Percentiles rank a stretch among this genome's conserved stretches.
Evolutionary conservation across 2,113 vertebrate species (phyloP).

Genomic region (Podocnemis expansa): DNA sequence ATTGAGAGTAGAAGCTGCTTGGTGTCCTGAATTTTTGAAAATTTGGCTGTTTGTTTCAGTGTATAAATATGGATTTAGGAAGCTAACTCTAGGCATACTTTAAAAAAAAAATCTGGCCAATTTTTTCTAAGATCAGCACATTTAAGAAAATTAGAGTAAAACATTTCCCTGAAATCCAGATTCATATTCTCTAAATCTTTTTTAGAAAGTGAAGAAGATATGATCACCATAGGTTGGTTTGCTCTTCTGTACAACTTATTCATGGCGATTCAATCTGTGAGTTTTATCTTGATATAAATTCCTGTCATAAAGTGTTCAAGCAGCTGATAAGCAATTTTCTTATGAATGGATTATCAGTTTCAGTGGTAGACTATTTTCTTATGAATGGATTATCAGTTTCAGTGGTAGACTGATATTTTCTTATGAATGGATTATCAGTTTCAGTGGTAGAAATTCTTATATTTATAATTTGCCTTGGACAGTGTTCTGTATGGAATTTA

Average conservation of each 20-base stretch:
- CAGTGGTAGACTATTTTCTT: slow-evolving; percentile 44
- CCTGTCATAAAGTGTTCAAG: slow-evolving; percentile 28
- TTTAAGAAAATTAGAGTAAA: slow-evolving; percentile 47
- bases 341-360: slow-evolving; percentile 40
- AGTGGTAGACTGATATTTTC: slow-evolving; percentile 44
- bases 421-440: slow-evolving; percentile 42
- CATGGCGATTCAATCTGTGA: slow-evolving; percentile 41
- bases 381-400: too few species aligned
- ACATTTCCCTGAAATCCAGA: slow-evolving; percentile 12
- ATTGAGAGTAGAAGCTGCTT: too few species aligned
- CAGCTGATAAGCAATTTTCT: slow-evolving; percentile 47
- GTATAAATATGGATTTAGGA: background rate
- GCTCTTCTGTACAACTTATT: slow-evolving; percentile 49
- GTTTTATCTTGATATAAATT: slow-evolving; percentile 46
- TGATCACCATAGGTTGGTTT: slow-evolving; percentile 25
- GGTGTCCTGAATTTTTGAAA: slow-evolving; percentile 8
- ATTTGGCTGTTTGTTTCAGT: background rate
- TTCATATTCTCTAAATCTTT: background rate
- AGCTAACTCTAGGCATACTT: background rate
- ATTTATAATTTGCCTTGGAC: slow-evolving; percentile 61
- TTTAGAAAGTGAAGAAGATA: background rate
- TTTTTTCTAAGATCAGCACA: background rate
- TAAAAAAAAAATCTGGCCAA: background rate
- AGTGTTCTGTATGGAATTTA: slow-evolving; percentile 43
- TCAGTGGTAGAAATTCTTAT: slow-evolving; percentile 55